These are phyloP conservation scores for Drosophila pruinosa DNA, from an alignment of 1,140 invertebrate genomes.

Conservation along the genomic window DNA sequence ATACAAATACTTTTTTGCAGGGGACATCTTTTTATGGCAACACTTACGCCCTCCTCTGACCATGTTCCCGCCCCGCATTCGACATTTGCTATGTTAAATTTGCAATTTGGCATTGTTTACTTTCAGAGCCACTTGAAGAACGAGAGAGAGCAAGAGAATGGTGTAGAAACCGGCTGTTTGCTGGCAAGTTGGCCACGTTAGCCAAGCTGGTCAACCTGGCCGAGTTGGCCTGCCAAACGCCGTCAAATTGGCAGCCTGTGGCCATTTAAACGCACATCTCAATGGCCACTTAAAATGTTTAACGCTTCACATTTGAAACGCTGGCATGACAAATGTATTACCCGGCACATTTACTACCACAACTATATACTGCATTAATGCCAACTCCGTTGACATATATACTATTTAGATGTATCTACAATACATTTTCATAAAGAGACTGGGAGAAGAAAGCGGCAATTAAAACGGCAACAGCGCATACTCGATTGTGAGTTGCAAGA, in stretches of 20 bases:
- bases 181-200: background rate
- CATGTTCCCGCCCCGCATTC: background rate
- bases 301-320: conserved; percentile 22
- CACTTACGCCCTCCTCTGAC: background rate
- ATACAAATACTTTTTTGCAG: conserved; percentile 5
- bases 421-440: conserved; percentile 29
- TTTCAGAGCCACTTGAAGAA: conserved; percentile 34
- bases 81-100: conserved; percentile 45
- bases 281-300: conserved; percentile 57
- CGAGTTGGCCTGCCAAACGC: conserved; percentile 41
- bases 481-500: conserved; percentile 26
- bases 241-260: conserved; percentile 56
- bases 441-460: conserved; percentile 70
- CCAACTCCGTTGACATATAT: conserved; percentile 47
- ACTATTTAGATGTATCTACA: background rate
- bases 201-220: background rate
- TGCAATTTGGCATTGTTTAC: conserved; percentile 71
- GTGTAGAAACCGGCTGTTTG: conserved; percentile 50
- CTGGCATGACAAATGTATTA: conserved; percentile 62
- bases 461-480: conserved; percentile 56
- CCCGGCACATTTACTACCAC: conserved; percentile 44
- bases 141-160: background rate
- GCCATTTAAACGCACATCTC: conserved; percentile 51
- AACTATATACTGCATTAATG: conserved; percentile 24
- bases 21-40: conserved; percentile 30